Percentiles rank a stretch among this genome's conserved stretches.
Conservation (phyloP, 2,797 vertebrate species). For the Choloepus didactylus region DNA sequence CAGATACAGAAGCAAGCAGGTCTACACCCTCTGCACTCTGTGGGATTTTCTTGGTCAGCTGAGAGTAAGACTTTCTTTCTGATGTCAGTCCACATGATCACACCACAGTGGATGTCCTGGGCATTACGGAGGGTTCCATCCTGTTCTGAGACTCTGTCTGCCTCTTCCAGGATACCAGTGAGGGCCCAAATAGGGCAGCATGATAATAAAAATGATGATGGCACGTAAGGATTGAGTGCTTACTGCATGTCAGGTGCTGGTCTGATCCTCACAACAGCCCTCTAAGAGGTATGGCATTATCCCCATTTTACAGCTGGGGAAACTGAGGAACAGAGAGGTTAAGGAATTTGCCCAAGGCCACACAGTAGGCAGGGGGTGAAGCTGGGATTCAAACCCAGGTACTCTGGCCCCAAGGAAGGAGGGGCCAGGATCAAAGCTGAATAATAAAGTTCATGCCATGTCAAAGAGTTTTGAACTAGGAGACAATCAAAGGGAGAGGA, state of each 20-base stretch:
- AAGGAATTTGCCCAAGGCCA: neutral
- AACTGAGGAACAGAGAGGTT: neutral
- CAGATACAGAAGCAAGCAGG: neutral
- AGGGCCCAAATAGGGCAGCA: neutral
- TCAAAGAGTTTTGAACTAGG: neutral
- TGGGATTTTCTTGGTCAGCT: neutral
- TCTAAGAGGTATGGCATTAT: neutral
- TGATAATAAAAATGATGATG: neutral
- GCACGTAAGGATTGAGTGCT: neutral
- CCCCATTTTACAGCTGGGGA: neutral
- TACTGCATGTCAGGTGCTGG: neutral
- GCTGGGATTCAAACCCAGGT: neutral
- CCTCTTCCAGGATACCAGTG: neutral
- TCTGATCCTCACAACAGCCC: neutral
- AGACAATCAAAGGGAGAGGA: neutral
- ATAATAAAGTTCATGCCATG: neutral
- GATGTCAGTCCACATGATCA: neutral
- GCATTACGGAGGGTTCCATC: neutral
- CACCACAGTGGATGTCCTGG: neutral
- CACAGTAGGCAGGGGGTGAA: neutral
- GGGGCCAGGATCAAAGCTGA: neutral
- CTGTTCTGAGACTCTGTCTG: neutral
- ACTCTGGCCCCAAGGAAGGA: neutral
- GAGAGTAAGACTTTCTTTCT: neutral
- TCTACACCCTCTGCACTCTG: neutral